A percentile compares a stretch with the other conserved stretches of the same genome.
phyloP scores from a whole-genome alignment of 2,113 vertebrate species.

The Meles meles region DNA sequence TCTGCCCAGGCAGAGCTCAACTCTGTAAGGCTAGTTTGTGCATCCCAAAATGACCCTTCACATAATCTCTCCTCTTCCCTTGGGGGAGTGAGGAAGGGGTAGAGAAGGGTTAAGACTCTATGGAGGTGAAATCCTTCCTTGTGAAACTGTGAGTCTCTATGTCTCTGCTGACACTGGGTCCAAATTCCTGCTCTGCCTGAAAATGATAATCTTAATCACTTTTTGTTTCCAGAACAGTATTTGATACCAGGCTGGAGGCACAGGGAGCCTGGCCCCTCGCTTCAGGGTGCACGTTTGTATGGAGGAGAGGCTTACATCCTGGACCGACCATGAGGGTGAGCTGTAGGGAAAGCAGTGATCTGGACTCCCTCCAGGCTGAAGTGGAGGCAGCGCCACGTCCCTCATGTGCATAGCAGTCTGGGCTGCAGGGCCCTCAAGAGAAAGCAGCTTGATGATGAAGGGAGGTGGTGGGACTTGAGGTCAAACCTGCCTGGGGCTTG shows the following conservation, averaged over 20 bases:
- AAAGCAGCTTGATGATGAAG: background rate
- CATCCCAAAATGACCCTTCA: background rate
- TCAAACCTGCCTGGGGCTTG: background rate
- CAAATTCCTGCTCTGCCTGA: background rate
- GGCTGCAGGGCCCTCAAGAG: background rate
- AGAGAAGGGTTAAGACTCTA: background rate
- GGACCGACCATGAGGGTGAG: background rate
- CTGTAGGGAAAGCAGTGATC: background rate
- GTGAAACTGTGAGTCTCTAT: background rate
- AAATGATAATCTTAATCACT: no score
- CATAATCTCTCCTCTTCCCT: background rate
- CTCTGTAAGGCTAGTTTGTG: background rate
- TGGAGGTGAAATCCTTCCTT: no score
- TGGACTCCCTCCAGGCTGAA: background rate
- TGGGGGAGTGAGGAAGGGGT: background rate
- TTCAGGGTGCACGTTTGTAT: background rate
- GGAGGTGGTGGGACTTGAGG: accelerated
- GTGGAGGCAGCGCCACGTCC: background rate
- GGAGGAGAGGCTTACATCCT: background rate
- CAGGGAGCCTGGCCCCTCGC: background rate
- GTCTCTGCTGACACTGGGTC: no score
- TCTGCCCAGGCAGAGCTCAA: no score
- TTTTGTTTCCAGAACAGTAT: background rate
- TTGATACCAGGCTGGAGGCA: background rate
- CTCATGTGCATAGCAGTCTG: background rate